Base-by-base conservation (phyloP, 1,140 invertebrate genomes). In the Panagrolaimus sp. region DNA sequence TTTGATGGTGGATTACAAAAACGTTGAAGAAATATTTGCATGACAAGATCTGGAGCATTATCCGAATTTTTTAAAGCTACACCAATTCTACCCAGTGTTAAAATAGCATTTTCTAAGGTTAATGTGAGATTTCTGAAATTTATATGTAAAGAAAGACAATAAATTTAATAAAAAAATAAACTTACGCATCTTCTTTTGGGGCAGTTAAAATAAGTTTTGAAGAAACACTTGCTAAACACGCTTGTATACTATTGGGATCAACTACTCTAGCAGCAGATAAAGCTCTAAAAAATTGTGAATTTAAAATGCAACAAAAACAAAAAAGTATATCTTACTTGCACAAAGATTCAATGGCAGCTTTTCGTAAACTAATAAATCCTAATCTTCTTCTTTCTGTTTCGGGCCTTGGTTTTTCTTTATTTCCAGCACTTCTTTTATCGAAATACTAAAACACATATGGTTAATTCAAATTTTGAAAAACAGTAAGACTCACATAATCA, bases 51-150 rank as follows among this genome's bases (percentile, higher is more conserved):
- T n/a, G 84, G 84, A 9, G 84, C 85, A 75, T 92, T 92, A 0
- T 91, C 90, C 0, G 91, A 92, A 74, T 96, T 91, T 79, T 85
- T 93, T 67, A 98, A 85, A 0, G 91, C 90, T 5, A 97, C 92
- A 0, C 95, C 95, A 5, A 99, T 91, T 83, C 96, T 92, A 0
- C 96, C 94, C 83, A 99, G 86, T 87, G 96, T 94, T 47, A 96
- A 90, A 23, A 99, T 94, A 25, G 96, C 93, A 82, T 98, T 99
- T 27, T 91, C 63, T 63, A 61, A 67, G 71, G 71, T 69, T 65
- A 71, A 46, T 63, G 72, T 14, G n/a, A 14, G 69, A 64, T 25
- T 72, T 47, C 46, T 16, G 70, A 63, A 23, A 72, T 27, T 25
- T 20, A 57, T 25, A 1, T 57, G 1, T 13, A 3, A 13, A 9